Evolutionary conservation across 2,888 invertebrate genomes (phyloP), one percentile per base, ranked within the genome.

Genomic region (Nomada flava): DNA sequence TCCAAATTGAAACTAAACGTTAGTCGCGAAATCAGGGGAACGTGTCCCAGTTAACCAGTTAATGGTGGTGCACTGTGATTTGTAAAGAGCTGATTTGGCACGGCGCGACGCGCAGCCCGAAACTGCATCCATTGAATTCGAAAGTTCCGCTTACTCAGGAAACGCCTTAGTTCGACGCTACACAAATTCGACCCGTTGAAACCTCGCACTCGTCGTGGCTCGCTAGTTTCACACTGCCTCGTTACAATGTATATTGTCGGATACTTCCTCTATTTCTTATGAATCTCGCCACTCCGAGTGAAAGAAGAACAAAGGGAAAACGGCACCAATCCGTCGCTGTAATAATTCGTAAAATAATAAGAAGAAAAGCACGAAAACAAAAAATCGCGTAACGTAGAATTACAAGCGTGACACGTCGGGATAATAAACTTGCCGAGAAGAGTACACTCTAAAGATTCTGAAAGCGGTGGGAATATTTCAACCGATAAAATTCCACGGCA

Each of bases 21-120:
- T 50, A n/a, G 26, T 53, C n/a, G 42, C 10, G 52, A 15, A 23
- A 52, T 53, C 20, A 26, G 2, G 52, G 57, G 52, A 50, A 70
- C 55, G 42, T 50, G 72, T 10, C n/a, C 42, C 78, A 73, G 52
- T 79, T 75, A 75, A 79, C 74, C 36, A 42, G 20, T 78, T 76
- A 80, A 80, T 70, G 29, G 44, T 13, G 15, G 52, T 47, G 64
- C 29, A 13, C 36, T 15, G 44, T 59, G 62, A 80, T 67, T 74
- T 71, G 62, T 75, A 82, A 75, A 71, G 67, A 63, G 67, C 70
- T 71, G 71, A 80, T 80, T 82, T 71, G 26, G 57, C 74, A 36
- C 15, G 7, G 50, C 26, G 65, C 44, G 59, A 47, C 44, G 60
- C 63, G 50, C 18, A 10, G n/a, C 60, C 65, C 55, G 55, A 63